Conservation (phyloP, 2,888 invertebrate genomes). For the Chloroclystis v-ata region DNA sequence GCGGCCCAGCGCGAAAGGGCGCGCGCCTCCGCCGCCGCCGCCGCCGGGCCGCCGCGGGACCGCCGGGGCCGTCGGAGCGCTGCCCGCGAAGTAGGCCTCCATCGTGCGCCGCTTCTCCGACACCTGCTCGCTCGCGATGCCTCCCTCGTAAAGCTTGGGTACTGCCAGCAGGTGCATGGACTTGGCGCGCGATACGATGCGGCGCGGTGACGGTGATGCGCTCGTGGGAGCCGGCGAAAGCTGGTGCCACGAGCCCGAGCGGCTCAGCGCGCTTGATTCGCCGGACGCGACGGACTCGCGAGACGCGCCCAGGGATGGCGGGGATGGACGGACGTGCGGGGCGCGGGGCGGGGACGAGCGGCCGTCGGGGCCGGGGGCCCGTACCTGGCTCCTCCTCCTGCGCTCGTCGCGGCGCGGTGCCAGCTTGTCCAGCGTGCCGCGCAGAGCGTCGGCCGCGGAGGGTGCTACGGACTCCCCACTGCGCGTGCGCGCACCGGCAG, state of each 20-base stretch:
- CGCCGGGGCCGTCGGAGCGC: constrained; percentile 27
- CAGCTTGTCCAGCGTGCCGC: constrained; percentile 79
- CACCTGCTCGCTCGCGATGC: constrained; percentile 82
- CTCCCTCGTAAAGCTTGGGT: constrained; percentile 90
- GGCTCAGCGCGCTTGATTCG: constrained; percentile 51
- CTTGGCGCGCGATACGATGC: constrained; percentile 78
- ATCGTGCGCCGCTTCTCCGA: constrained; percentile 84
- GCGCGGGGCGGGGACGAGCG: constrained; percentile 47
- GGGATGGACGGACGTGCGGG: constrained; percentile 44
- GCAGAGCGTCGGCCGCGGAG: constrained; percentile 53
- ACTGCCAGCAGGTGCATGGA: constrained; percentile 85
- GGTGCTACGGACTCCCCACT: constrained; percentile 53
- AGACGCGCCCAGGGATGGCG: constrained; percentile 49
- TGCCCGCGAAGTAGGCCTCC: constrained; percentile 82
- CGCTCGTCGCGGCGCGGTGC: constrained; percentile 50
- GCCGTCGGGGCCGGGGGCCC: constrained; percentile 49
- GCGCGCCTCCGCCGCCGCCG: constrained; percentile 36
- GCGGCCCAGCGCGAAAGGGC: constrained; percentile 80
- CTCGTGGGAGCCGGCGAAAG: constrained; percentile 68
- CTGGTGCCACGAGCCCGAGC: constrained; percentile 90
- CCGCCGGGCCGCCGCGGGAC: constrained; percentile 49
- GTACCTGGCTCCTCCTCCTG: constrained; percentile 55
- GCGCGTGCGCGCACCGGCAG: constrained; percentile 76
- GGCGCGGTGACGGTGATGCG: constrained; percentile 61
- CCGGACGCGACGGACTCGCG: constrained; percentile 40